These are phyloP conservation scores for Punctoribates punctum DNA, from an alignment of 2,888 invertebrate species.

Conservation along the genomic window DNA sequence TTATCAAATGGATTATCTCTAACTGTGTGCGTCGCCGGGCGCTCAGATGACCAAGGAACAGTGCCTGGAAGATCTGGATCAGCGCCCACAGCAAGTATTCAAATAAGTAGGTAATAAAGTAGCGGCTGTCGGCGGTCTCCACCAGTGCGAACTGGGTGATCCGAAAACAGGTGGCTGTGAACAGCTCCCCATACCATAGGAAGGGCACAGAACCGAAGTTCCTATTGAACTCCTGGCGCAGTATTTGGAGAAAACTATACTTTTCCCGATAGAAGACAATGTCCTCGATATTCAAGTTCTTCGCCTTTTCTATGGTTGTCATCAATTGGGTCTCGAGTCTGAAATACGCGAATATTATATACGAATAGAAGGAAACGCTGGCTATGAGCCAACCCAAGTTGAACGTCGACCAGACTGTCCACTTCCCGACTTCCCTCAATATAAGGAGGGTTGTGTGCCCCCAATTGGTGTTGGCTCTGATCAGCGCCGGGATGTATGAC, in stretches of 20 bases:
- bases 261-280: constrained; percentile 12
- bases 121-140: background rate
- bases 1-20: background rate
- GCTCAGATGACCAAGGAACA: background rate
- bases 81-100: background rate
- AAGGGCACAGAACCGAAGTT: background rate
- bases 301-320: background rate
- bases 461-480: background rate
- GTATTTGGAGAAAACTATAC: background rate
- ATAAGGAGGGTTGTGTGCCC: background rate
- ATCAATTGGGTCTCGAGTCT: background rate
- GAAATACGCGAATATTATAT: background rate
- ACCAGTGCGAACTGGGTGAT: background rate
- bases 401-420: constrained; percentile 12
- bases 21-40: background rate
- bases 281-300: background rate
- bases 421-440: background rate
- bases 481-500: background rate
- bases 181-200: constrained; percentile 23
- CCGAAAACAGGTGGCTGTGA: constrained; percentile 14
- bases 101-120: background rate
- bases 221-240: background rate
- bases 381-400: constrained; percentile 18
- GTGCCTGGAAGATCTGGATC: background rate
- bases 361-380: constrained; percentile 1